These are phyloP conservation scores for Lophura nycthemera DNA, from an alignment of 2,113 vertebrate species.

Conservation along the genomic window DNA sequence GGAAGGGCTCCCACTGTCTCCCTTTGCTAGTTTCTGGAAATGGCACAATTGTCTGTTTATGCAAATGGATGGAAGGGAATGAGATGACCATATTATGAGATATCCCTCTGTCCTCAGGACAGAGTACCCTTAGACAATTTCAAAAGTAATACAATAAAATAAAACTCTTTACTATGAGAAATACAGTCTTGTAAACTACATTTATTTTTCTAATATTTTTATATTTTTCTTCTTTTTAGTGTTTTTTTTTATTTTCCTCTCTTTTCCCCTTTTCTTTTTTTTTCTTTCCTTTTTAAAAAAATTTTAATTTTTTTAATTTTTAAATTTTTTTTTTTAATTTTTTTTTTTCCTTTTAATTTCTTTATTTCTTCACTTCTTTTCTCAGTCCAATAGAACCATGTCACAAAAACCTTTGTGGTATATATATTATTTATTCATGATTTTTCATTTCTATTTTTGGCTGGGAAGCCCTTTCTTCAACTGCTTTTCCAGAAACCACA, in stretches of 20 bases:
- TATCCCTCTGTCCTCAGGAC: background rate
- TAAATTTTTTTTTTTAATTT: no score
- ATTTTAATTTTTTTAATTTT: no score
- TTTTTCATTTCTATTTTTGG: constrained; percentile 58
- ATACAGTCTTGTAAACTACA: constrained; percentile 39
- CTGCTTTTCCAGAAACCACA: constrained; percentile 35
- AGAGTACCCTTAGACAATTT: background rate
- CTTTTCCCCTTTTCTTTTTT: no score
- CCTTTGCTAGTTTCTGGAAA: background rate
- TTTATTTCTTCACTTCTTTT: background rate
- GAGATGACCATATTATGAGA: background rate
- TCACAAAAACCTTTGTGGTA: background rate
- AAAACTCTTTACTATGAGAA: constrained; percentile 52
- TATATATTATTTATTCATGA: constrained; percentile 1
- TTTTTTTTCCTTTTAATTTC: background rate
- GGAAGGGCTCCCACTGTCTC: background rate
- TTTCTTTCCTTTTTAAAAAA: no score
- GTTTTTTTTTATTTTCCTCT: no score
- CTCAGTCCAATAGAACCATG: background rate
- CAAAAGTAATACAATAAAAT: background rate
- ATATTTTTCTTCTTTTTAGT: no score
- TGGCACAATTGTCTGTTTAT: background rate
- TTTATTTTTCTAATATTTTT: background rate
- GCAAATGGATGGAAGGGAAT: background rate
- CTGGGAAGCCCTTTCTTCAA: constrained; percentile 10